These are phyloP conservation scores for Drosophila barbarae DNA, from an alignment of 2,888 invertebrate genomes.

Conservation along the genomic window DNA sequence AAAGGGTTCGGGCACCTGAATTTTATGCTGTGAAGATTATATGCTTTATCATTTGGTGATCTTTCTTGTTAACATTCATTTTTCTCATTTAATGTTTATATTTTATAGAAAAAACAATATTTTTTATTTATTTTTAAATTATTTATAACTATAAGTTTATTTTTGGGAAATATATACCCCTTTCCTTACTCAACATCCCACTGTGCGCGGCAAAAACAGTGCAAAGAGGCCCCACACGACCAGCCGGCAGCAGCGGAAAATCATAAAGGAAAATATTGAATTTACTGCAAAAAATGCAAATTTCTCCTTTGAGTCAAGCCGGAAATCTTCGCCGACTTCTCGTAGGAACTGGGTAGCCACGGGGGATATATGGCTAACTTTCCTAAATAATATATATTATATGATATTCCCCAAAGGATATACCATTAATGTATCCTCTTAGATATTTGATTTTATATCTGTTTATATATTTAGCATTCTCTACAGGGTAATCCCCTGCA, in stretches of 20 bases:
- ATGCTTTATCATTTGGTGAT: not conserved
- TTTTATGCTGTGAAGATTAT: not conserved
- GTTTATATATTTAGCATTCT: not conserved
- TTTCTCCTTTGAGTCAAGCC: constrained; percentile 41
- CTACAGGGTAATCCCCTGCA: not conserved
- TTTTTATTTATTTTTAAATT: no score
- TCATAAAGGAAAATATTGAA: constrained; percentile 72
- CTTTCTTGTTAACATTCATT: no score
- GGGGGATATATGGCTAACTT: not conserved
- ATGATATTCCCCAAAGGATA: not conserved
- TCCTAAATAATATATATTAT: not conserved
- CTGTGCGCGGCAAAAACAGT: constrained; percentile 2
- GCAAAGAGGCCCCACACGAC: constrained; percentile 6
- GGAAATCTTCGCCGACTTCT: constrained; percentile 18
- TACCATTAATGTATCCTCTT: not conserved
- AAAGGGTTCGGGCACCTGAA: no score
- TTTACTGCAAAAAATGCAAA: constrained; percentile 73
- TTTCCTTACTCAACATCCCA: not conserved
- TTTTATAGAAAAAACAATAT: no score
- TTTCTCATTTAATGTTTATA: no score
- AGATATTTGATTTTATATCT: not conserved
- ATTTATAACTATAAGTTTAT: no score
- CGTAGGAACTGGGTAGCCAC: not conserved
- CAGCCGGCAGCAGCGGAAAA: constrained; percentile 41
- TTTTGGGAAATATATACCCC: no score